Conservation (phyloP, 2,888 invertebrate species). For the Macrosiphum euphorbiae region DNA sequence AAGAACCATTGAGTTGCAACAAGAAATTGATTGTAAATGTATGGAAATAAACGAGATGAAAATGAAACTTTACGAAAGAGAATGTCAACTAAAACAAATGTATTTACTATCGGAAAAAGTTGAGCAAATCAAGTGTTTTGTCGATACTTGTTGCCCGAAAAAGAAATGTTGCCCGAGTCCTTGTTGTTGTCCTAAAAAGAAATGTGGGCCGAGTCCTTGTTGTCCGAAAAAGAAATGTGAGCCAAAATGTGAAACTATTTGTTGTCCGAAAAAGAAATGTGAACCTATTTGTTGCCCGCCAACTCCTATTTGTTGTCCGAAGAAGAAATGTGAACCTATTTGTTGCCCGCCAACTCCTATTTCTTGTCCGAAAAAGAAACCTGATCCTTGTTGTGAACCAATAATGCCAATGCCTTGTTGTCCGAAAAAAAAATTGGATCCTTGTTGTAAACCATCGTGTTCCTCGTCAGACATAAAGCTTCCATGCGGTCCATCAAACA, state of each 20-base stretch:
- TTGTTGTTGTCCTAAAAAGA: not conserved
- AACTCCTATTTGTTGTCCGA: no score
- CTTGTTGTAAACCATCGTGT: not conserved
- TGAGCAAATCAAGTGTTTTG: not conserved
- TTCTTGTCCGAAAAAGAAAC: no score
- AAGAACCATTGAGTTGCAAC: not conserved
- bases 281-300: no score
- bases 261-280: not conserved
- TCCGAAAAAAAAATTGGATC: no score
- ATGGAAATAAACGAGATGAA: not conserved
- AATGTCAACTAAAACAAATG: constrained; percentile 2
- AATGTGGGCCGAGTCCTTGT: not conserved
- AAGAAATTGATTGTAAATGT: not conserved
- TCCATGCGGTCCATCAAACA: not conserved
- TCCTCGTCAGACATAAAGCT: not conserved
- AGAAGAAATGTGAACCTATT: no score
- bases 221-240: not conserved
- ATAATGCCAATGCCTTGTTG: no score
- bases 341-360: no score
- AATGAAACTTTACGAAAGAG: not conserved
- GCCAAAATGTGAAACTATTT: not conserved
- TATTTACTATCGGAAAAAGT: not conserved
- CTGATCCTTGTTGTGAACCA: no score
- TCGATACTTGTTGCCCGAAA: not conserved
- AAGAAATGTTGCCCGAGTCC: not conserved